These are phyloP conservation scores for Ammospiza maritima DNA, from an alignment of 2,797 vertebrate species.

Conservation along the genomic window DNA sequence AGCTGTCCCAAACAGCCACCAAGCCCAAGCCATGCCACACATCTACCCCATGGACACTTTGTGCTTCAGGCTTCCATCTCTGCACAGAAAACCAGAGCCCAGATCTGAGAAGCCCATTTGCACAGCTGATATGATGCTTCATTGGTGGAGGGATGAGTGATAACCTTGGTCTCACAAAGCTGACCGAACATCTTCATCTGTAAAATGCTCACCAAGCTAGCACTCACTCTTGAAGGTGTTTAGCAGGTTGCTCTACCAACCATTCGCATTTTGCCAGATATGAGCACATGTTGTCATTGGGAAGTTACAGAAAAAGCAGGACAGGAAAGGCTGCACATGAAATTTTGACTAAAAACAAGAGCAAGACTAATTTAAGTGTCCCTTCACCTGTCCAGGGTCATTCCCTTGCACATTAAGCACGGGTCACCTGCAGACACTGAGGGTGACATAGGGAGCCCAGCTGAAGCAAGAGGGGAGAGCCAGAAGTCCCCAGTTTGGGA, in stretches of 20 bases:
- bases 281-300: accelerated
- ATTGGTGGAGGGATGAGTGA: not conserved
- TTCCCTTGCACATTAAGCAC: not conserved
- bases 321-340: not conserved
- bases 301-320: not conserved
- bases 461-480: not conserved
- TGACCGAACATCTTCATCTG: not conserved
- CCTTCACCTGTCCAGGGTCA: accelerated
- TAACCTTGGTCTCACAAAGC: accelerated
- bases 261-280: not conserved
- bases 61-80: not conserved
- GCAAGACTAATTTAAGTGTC: not conserved
- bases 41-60: accelerated
- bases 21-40: accelerated
- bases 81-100: accelerated
- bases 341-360: not conserved
- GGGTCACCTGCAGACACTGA: not conserved
- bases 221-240: not conserved
- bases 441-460: conserved; percentile 1
- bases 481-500: accelerated
- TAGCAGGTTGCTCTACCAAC: not conserved
- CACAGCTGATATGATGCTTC: accelerated
- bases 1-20: not conserved
- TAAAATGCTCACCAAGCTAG: not conserved
- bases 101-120: not conserved